Percentiles rank a stretch among this genome's conserved stretches.
Conservation (phyloP, 2,113 vertebrate species). For the Aspiorhynchus laticeps region DNA sequence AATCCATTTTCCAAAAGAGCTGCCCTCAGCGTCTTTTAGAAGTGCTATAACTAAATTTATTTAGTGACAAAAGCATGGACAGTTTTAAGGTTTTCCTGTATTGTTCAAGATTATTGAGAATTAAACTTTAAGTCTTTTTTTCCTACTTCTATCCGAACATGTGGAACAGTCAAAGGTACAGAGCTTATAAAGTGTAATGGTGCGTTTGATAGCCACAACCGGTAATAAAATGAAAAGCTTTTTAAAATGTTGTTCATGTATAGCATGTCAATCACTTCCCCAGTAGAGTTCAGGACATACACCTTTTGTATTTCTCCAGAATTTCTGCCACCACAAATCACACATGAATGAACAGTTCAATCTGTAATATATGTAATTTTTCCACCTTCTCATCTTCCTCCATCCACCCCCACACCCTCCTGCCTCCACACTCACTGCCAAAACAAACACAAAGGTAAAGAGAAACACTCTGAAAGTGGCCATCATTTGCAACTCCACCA, state of each 20-base stretch:
- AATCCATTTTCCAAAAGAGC: too few species aligned
- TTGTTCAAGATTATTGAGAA: background rate
- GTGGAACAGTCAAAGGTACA: background rate
- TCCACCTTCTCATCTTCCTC: background rate
- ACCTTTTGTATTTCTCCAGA: background rate
- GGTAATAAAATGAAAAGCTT: background rate
- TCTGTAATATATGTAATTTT: background rate
- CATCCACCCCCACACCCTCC: background rate
- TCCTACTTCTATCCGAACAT: background rate
- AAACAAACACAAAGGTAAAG: constrained; percentile 21
- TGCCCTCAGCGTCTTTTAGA: too few species aligned
- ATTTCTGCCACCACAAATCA: background rate
- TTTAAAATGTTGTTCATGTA: background rate
- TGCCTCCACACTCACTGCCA: constrained; percentile 9
- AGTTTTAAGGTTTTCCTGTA: background rate
- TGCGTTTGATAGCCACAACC: background rate
- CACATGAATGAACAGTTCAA: background rate
- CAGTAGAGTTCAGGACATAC: background rate
- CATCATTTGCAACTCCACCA: constrained; percentile 8
- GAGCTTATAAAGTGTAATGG: background rate
- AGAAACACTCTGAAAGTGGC: constrained; percentile 17
- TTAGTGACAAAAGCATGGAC: too few species aligned
- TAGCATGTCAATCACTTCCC: background rate
- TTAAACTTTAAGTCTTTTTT: background rate
- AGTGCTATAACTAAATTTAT: too few species aligned